Conservation (phyloP, 2,888 invertebrate species). For the Entomobrya multifasciata region DNA sequence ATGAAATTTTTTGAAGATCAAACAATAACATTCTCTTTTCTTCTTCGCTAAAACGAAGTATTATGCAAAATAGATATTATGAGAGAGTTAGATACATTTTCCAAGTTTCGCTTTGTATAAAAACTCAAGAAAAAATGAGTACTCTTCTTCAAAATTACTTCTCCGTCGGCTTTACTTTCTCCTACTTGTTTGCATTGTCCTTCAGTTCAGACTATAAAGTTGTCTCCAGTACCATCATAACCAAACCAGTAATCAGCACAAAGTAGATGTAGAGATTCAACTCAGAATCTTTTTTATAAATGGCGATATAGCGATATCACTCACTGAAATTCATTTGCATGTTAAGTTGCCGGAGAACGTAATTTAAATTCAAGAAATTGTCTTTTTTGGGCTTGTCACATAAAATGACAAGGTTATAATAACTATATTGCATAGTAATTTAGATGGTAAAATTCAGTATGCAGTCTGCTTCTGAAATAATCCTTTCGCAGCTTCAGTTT, state of each 20-base stretch:
- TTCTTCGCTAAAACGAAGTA: neutral
- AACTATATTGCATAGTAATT: conserved; percentile 24
- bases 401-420: conserved; percentile 48
- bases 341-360: conserved; percentile 11
- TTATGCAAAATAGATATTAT: no score
- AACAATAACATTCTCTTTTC: neutral
- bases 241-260: no score
- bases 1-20: neutral
- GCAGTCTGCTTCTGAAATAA: neutral
- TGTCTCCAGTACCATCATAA: neutral
- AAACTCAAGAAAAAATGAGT: no score
- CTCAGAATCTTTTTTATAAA: neutral
- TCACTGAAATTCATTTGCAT: neutral
- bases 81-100: no score
- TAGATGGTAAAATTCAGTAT: neutral
- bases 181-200: no score
- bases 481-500: neutral
- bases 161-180: no score
- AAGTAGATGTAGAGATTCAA: neutral
- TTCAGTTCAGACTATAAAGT: no score
- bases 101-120: no score
- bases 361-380: conserved; percentile 30
- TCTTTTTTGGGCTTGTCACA: conserved; percentile 42
- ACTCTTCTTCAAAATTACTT: no score
- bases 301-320: neutral